A percentile compares a stretch with the other conserved stretches of the same genome.
Evolutionary conservation across 2,113 vertebrate genomes (phyloP).

Genomic region (Andinoacara biseriatus): DNA sequence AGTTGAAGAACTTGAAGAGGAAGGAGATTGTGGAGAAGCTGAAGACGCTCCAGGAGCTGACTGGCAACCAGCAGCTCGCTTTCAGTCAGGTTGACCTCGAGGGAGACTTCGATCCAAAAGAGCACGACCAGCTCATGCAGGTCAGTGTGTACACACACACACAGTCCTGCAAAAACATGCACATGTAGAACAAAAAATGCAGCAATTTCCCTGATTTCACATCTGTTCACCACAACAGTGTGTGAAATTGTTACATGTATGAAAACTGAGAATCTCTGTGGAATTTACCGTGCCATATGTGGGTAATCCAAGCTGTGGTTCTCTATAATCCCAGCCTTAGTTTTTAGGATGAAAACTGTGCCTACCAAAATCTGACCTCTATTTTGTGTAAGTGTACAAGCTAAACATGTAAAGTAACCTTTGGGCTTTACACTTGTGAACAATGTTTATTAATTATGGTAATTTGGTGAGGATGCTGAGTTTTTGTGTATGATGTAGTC

Average conservation of each 20-base stretch:
- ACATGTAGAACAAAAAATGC: background rate
- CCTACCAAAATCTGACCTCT: too few species aligned
- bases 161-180: background rate
- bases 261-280: background rate
- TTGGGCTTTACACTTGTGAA: background rate
- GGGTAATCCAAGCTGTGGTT: background rate
- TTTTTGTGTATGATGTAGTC: background rate
- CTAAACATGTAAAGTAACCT: background rate
- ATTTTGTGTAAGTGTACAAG: rapidly evolving
- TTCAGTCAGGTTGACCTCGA: conserved; percentile 83
- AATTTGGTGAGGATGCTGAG: conserved; percentile 4
- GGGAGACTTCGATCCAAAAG: conserved; percentile 85
- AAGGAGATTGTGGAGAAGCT: conserved; percentile 87
- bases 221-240: background rate
- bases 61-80: conserved; percentile 81
- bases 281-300: background rate
- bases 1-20: conserved; percentile 91
- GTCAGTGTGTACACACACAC: conserved; percentile 54
- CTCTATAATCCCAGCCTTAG: background rate
- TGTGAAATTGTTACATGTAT: background rate
- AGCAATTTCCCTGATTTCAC: background rate
- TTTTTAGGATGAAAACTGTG: too few species aligned
- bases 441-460: background rate
- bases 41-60: conserved; percentile 83
- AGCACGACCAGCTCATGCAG: conserved; percentile 90